Conservation (phyloP, 2,113 vertebrate genomes). For the Misgurnus anguillicaudatus region DNA sequence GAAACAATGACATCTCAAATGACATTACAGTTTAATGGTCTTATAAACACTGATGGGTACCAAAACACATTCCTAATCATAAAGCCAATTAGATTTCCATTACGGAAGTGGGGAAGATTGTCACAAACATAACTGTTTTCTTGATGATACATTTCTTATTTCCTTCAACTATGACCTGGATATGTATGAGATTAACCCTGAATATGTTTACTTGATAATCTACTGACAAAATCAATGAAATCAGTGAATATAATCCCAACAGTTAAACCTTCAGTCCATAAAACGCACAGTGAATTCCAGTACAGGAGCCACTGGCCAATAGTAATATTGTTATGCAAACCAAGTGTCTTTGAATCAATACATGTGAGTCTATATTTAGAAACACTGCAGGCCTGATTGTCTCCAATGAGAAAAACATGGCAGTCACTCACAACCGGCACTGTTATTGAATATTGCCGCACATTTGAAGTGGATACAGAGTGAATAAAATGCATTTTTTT, state of each 20-base stretch:
- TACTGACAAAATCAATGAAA: slow-evolving; percentile 21
- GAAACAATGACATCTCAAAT: neutral
- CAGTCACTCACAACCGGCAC: slow-evolving; percentile 39
- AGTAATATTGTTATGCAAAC: slow-evolving; percentile 54
- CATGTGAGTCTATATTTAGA: slow-evolving; percentile 49
- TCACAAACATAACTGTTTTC: too few species aligned
- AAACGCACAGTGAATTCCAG: slow-evolving; percentile 9
- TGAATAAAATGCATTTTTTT: slow-evolving; percentile 34
- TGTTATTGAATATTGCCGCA: slow-evolving; percentile 29
- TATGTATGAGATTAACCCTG: neutral
- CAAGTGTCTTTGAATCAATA: slow-evolving; percentile 49
- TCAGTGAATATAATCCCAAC: neutral
- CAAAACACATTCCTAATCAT: neutral
- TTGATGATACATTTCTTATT: neutral
- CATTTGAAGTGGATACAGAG: slow-evolving; percentile 6
- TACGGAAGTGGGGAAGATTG: too few species aligned
- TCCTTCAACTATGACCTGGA: neutral
- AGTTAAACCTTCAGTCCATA: neutral
- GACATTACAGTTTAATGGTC: too few species aligned
- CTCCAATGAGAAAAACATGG: slow-evolving; percentile 45
- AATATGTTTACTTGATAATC: neutral
- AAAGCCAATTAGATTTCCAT: neutral
- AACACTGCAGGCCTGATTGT: slow-evolving; percentile 47
- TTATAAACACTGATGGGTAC: neutral
- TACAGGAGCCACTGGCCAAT: slow-evolving; percentile 15